Conservation (phyloP, 2,888 invertebrate genomes). For the Punctoribates punctum region DNA sequence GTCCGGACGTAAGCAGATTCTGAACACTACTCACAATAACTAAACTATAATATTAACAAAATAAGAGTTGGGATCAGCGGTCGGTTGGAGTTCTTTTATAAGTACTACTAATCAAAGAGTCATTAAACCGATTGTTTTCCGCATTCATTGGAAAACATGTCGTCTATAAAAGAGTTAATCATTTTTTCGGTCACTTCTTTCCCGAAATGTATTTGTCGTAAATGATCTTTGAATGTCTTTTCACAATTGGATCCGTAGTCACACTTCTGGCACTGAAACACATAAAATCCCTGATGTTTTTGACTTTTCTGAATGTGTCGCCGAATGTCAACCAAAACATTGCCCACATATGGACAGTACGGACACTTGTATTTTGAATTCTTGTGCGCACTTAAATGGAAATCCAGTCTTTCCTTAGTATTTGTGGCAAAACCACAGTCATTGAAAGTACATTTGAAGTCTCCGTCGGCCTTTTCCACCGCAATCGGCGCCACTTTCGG, state of each 20-base stretch:
- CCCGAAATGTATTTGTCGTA: conserved; percentile 22
- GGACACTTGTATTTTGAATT: conserved; percentile 42
- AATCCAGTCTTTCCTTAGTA: conserved; percentile 22
- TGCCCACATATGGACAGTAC: conserved; percentile 41
- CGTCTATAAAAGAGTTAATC: conserved; percentile 16
- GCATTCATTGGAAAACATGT: conserved; percentile 10
- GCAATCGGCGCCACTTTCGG: not conserved
- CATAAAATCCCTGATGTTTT: conserved; percentile 32
- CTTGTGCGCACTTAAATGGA: conserved; percentile 34
- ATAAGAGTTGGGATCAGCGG: no score
- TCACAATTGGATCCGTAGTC: conserved; percentile 39
- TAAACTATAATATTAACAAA: no score
- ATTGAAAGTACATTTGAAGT: conserved; percentile 31
- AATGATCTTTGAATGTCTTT: conserved; percentile 35
- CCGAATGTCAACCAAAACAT: conserved; percentile 35
- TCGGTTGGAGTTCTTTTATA: no score
- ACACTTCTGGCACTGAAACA: conserved; percentile 26
- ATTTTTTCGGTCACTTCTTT: conserved; percentile 26
- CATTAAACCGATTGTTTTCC: not conserved
- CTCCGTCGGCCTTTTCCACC: conserved; percentile 2
- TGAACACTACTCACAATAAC: no score
- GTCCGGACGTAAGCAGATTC: no score
- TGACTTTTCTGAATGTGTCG: conserved; percentile 29
- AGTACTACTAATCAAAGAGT: no score
- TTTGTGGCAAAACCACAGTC: conserved; percentile 36